Conservation (phyloP, 2,797 vertebrate genomes). For the Natrix natrix region DNA sequence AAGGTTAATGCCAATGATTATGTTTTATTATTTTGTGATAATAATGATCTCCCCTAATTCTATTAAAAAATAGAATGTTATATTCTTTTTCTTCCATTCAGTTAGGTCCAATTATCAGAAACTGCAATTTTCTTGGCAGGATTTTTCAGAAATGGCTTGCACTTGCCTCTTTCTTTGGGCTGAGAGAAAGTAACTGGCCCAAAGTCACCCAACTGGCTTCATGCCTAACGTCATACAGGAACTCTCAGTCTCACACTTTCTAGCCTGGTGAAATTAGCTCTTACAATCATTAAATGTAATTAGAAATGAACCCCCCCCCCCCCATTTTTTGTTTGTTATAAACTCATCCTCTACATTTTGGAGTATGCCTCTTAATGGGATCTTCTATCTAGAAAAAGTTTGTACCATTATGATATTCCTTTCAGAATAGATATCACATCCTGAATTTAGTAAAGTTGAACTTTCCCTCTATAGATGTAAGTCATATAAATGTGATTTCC, state of each 20-base stretch:
- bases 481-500: fast-evolving
- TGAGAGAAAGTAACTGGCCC: neutral
- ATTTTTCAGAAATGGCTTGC: neutral
- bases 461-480: neutral
- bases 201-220: neutral
- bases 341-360: neutral
- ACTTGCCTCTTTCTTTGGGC: neutral
- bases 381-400: neutral
- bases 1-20: neutral
- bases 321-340: neutral
- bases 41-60: neutral
- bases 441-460: neutral
- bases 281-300: neutral
- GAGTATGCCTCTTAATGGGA: neutral
- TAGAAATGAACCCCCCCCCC: neutral
- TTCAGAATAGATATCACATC: neutral
- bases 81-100: neutral
- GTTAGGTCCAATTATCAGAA: neutral
- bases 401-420: neutral
- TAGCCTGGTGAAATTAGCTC: neutral
- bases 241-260: neutral
- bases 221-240: neutral
- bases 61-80: neutral
- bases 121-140: neutral
- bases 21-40: neutral